These are phyloP conservation scores for Dione juno DNA, from an alignment of 2,888 invertebrate genomes.

Conservation along the genomic window DNA sequence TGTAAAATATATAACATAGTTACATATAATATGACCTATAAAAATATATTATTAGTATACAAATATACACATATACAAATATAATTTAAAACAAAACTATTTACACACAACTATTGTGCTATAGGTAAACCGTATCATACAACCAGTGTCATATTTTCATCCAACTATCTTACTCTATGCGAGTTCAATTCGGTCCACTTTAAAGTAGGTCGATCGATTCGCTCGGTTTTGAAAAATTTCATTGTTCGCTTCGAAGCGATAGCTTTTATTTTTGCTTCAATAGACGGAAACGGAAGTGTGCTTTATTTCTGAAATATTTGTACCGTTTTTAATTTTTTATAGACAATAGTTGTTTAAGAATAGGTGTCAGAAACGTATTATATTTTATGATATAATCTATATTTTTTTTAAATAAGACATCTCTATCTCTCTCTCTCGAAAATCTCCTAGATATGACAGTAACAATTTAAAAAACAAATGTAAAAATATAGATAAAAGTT, in stretches of 20 bases:
- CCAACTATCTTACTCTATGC: neutral
- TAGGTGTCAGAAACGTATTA: neutral
- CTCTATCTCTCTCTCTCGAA: no score
- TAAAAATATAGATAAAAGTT: no score
- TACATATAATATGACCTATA: no score
- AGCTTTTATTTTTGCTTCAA: slow-evolving; percentile 21
- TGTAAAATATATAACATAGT: no score
- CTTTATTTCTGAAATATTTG: neutral
- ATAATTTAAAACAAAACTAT: neutral
- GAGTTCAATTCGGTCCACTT: slow-evolving; percentile 16
- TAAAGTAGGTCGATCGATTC: slow-evolving; percentile 43
- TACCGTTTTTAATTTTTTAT: neutral
- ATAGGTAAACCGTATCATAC: neutral
- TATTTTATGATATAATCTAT: neutral
- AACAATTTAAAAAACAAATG: no score
- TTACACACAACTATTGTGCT: neutral
- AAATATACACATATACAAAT: no score
- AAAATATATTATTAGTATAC: no score
- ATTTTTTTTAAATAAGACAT: no score
- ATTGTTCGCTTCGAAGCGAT: slow-evolving; percentile 35
- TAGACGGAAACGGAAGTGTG: neutral
- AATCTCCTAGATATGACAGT: no score
- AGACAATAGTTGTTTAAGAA: neutral
- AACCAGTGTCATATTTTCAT: neutral
- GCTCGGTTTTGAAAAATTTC: slow-evolving; percentile 36